Percentiles rank a stretch among this genome's conserved stretches.
Conservation (phyloP, 2,797 vertebrate species). For the Aulostomus chinensis region DNA sequence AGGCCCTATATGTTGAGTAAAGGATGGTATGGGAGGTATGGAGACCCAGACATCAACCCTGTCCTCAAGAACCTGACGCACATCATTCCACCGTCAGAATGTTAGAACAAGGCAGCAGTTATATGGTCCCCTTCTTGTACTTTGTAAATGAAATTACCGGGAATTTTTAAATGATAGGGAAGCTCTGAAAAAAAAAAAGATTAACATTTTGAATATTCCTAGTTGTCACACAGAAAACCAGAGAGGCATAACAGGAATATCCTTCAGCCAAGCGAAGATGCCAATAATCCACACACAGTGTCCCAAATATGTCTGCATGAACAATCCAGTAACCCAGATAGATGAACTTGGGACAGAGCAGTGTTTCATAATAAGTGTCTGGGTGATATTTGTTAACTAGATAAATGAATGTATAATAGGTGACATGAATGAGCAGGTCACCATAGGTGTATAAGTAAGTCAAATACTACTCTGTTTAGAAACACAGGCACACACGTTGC, state of each 20-base stretch:
- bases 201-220: not conserved
- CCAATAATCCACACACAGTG: constrained; percentile 5
- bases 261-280: constrained; percentile 3
- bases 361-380: not conserved
- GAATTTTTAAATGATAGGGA: not conserved
- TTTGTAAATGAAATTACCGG: too few relatives aligned
- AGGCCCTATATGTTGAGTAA: too few relatives aligned
- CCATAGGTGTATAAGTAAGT: not conserved
- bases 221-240: not conserved
- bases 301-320: constrained; percentile 13
- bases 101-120: too few relatives aligned
- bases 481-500: not conserved
- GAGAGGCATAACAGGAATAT: not conserved
- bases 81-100: too few relatives aligned
- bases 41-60: too few relatives aligned
- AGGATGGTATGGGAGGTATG: too few relatives aligned
- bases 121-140: too few relatives aligned
- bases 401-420: not conserved
- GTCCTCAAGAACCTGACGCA: too few relatives aligned
- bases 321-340: constrained; percentile 17
- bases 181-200: constrained; percentile 2
- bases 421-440: not conserved
- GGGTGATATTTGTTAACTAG: not conserved
- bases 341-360: not conserved
- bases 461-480: not conserved